Evolutionary conservation across 2,888 invertebrate species (phyloP), one percentile per base, ranked within the genome.

Genomic region (Operophtera brumata): DNA sequence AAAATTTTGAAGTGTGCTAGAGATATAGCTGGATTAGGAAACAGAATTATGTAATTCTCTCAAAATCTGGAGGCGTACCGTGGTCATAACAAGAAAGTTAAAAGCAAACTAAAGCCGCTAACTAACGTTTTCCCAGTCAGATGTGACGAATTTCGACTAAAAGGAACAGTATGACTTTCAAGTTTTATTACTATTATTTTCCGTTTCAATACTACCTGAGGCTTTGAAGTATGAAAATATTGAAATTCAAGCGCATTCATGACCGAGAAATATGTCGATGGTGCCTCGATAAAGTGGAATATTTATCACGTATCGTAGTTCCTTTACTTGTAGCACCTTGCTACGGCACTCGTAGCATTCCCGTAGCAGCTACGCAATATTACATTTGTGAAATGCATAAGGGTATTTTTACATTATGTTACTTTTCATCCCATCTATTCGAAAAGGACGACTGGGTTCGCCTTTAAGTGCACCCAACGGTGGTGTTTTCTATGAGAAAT

Each of bases 241-340:
- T 47, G 56, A 56, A 51, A 52, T 48, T 42, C 48, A 25, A 49
- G 40, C 37, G 51, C 36, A 26, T 56, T 57, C 48, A 45, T 49
- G 52, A 57, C 52, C 52, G 11, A 49, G 42, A 52, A 57, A 57
- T 49, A 57, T 39, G 37, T 48, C 45, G 48, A 48, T 46, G 48
- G 45, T 46, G 45, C 44, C 43, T 34, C 57, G 32, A 46, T 49
- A 57, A 52, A 57, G 42, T 52, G 45, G n/a, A 43, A 61, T 47
- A 43, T 57, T 53, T 55, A 47, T 54, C 46, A 57, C 50, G 40
- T 53, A 49, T 53, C 52, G 52, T 49, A 54, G 57, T 44, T 42
- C 43, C 47, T 48, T 32, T 50, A 49, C 47, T 52, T 37, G 47
- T 47, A 55, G 56, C 51, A 46, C 45, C 43, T 57, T 48, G 46